Evolutionary conservation across 2,797 vertebrate genomes (phyloP).

Genomic region (Thalassophryne amazonica): DNA sequence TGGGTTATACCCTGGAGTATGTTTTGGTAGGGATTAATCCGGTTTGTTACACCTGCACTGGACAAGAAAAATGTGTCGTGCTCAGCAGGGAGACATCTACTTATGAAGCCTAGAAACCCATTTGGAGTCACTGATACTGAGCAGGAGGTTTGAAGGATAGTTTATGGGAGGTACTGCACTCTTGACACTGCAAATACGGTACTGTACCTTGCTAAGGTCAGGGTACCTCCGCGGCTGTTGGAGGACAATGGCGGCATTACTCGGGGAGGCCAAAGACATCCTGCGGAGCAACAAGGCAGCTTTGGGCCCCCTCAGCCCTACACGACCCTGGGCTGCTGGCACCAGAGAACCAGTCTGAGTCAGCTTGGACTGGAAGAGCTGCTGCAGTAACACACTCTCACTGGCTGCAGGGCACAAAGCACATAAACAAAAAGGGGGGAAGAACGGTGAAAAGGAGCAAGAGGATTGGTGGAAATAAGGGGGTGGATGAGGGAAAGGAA

Average conservation of each 20-base stretch:
- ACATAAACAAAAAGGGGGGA: slow-evolving; percentile 47
- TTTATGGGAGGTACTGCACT: neutral
- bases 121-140: no score
- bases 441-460: slow-evolving; percentile 46
- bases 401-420: slow-evolving; percentile 80
- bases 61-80: no score
- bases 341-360: slow-evolving; percentile 91
- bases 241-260: slow-evolving; percentile 33
- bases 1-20: no score
- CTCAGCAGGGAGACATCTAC: no score
- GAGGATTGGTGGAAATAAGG: slow-evolving; percentile 56
- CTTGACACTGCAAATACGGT: neutral
- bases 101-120: no score
- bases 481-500: slow-evolving; percentile 36
- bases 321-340: slow-evolving; percentile 76
- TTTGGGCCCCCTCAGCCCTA: slow-evolving; percentile 84
- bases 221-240: slow-evolving; percentile 81
- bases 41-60: no score
- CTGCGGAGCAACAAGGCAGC: slow-evolving; percentile 82
- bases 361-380: slow-evolving; percentile 93
- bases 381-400: slow-evolving; percentile 90
- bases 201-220: slow-evolving; percentile 87
- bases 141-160: no score
- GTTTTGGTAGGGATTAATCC: no score
- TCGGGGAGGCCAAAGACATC: slow-evolving; percentile 46